Evolutionary conservation across 2,888 invertebrate genomes (phyloP).

Genomic region (Coleophora deauratella): DNA sequence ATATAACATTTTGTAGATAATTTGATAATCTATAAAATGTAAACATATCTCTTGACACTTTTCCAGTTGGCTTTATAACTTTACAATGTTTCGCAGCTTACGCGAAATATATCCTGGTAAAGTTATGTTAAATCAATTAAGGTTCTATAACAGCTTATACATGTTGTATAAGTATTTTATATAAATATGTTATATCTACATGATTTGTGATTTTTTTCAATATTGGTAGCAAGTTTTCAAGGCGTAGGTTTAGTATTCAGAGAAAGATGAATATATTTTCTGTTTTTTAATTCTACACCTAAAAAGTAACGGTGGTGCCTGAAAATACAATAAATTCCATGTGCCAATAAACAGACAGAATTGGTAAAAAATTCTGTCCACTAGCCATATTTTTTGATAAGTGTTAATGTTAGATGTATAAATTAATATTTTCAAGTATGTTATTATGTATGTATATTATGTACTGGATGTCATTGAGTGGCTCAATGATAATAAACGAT

Average conservation of each 20-base stretch:
- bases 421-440: conserved; percentile 51
- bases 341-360: conserved; percentile 65
- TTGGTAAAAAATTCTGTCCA: conserved; percentile 36
- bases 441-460: conserved; percentile 50
- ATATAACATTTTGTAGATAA: background rate
- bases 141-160: conserved; percentile 37
- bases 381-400: conserved; percentile 66
- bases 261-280: too few species aligned
- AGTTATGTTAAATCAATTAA: conserved; percentile 26
- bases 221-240: background rate
- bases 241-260: too few species aligned
- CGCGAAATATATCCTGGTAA: conserved; percentile 50
- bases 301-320: too few species aligned
- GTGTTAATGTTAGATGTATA: conserved; percentile 45
- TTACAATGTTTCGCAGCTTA: conserved; percentile 52
- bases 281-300: too few species aligned
- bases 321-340: conserved; percentile 40
- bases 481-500: conserved; percentile 65
- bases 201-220: conserved; percentile 10
- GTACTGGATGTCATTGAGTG: conserved; percentile 56
- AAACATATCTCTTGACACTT: too few species aligned
- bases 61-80: conserved; percentile 29
- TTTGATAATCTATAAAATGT: too few species aligned
- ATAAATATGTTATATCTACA: conserved; percentile 51
- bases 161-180: conserved; percentile 64